These are phyloP conservation scores for Zosterops pallidus DNA, from an alignment of 2,113 vertebrate species.

Conservation along the genomic window DNA sequence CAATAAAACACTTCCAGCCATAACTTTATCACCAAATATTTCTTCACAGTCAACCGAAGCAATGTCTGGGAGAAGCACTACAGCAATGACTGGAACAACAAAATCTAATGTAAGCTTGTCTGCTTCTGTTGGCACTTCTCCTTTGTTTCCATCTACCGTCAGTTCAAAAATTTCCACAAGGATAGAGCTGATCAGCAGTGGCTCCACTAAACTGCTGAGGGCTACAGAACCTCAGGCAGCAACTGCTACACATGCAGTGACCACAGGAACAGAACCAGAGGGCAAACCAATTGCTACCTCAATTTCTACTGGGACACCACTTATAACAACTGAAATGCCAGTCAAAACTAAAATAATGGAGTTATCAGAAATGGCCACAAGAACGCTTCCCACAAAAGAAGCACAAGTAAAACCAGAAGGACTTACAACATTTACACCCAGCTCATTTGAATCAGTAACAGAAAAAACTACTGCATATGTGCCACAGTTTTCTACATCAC, in stretches of 20 bases:
- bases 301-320: background rate
- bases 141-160: background rate
- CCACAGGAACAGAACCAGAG: background rate
- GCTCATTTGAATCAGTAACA: background rate
- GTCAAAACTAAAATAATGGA: slow-evolving; percentile 45
- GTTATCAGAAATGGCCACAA: background rate
- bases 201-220: background rate
- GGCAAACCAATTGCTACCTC: background rate
- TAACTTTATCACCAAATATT: background rate
- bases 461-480: background rate
- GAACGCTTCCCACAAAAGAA: slow-evolving; percentile 37
- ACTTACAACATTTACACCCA: background rate
- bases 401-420: slow-evolving; percentile 23
- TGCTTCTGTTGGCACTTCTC: background rate
- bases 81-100: background rate
- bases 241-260: background rate
- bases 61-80: background rate
- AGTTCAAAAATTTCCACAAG: background rate
- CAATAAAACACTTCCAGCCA: background rate
- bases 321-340: slow-evolving; percentile 10
- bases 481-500: background rate
- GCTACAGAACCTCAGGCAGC: background rate
- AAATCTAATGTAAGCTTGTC: slow-evolving; percentile 11
- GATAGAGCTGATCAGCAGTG: background rate
- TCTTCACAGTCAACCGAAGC: background rate